These are phyloP conservation scores for Microtus ochrogaster DNA, from an alignment of 2,113 vertebrate species.

Conservation along the genomic window DNA sequence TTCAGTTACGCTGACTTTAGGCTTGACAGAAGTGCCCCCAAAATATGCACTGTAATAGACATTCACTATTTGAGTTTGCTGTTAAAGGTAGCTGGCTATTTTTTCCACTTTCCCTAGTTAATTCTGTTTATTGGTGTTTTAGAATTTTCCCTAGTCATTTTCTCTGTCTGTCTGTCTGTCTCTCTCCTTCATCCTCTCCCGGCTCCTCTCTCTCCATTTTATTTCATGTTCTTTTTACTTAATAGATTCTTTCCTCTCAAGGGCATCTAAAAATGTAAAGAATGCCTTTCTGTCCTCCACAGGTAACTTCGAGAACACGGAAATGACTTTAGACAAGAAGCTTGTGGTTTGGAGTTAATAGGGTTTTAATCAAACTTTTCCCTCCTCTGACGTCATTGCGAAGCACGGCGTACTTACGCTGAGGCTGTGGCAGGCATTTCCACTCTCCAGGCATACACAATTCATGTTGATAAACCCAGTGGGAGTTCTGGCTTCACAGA, in stretches of 20 bases:
- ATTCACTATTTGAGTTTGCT: neutral
- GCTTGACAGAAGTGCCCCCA: neutral
- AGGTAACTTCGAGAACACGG: conserved; percentile 8
- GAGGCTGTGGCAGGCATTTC: conserved; percentile 5
- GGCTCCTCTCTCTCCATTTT: neutral
- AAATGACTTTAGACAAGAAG: conserved; percentile 51
- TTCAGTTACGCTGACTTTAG: neutral
- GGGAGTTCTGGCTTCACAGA: neutral
- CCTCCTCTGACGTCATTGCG: conserved; percentile 25
- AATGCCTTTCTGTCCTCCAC: neutral
- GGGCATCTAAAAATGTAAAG: conserved; percentile 36
- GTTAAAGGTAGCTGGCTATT: conserved; percentile 21
- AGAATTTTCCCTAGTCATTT: neutral
- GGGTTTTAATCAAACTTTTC: conserved; percentile 66
- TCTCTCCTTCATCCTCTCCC: neutral
- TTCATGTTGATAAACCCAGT: neutral
- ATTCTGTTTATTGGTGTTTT: conserved; percentile 22
- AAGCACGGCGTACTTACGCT: conserved; percentile 37
- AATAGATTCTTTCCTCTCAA: neutral
- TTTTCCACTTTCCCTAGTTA: neutral
- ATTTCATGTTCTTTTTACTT: neutral
- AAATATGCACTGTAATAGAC: neutral
- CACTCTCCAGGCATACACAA: neutral
- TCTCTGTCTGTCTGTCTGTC: neutral
- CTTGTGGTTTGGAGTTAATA: conserved; percentile 62